A percentile compares a stretch with the other conserved stretches of the same genome.
Evolutionary conservation across 2,797 vertebrate species (phyloP).

Genomic region (Liasis olivaceus): DNA sequence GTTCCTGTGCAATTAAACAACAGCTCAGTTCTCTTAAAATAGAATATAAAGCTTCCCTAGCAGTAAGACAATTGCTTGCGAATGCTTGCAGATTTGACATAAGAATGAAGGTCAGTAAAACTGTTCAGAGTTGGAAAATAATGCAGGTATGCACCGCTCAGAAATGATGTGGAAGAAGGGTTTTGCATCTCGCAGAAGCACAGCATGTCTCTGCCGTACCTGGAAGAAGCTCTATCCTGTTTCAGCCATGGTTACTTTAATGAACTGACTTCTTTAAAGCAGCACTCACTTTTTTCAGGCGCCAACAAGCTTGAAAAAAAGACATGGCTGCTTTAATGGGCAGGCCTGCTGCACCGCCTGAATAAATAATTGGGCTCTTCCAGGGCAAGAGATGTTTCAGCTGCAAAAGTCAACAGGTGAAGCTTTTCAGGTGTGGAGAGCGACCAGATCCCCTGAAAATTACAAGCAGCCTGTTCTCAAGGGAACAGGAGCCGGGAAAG

Average conservation of each 20-base stretch:
- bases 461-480: no score
- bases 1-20: not conserved
- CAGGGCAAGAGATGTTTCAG: no score
- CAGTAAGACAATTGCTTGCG: not conserved
- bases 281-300: no score
- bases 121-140: not conserved
- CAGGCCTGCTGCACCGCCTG: no score
- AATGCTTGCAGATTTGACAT: not conserved
- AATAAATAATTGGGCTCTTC: no score
- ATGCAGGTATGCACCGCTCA: not conserved
- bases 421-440: no score
- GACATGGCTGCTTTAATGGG: no score
- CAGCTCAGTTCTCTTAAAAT: not conserved
- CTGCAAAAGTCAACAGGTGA: no score
- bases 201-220: not conserved
- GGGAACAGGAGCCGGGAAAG: no score
- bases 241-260: not conserved
- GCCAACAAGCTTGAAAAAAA: no score
- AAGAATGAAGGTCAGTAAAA: not conserved
- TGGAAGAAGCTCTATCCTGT: not conserved
- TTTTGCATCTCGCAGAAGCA: not conserved
- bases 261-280: no score
- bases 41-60: not conserved
- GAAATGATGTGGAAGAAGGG: not conserved
- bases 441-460: no score